These are phyloP conservation scores for Salmo trutta DNA, from an alignment of 2,797 vertebrate genomes.

Conservation along the genomic window DNA sequence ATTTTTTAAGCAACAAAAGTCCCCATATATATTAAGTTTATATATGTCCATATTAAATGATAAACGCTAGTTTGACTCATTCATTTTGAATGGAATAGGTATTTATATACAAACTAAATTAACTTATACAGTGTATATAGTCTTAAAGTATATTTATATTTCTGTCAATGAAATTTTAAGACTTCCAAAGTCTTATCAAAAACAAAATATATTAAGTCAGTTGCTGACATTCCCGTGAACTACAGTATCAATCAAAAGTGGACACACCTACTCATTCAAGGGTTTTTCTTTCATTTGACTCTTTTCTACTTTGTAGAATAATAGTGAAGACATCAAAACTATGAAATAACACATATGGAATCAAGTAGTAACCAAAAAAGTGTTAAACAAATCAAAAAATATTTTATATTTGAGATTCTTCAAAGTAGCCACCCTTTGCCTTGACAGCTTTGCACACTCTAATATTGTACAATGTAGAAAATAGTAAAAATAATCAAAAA, in stretches of 20 bases:
- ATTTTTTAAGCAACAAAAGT: slow-evolving; percentile 59
- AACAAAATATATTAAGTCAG: slow-evolving; percentile 59
- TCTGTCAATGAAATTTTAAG: slow-evolving; percentile 60
- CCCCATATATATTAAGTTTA: slow-evolving; percentile 35
- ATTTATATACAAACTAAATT: slow-evolving; percentile 70
- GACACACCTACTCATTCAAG: no score
- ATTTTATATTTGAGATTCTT: no score
- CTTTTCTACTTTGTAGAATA: no score
- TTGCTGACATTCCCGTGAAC: slow-evolving; percentile 60
- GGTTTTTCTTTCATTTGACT: no score
- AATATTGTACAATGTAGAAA: no score
- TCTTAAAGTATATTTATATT: slow-evolving; percentile 51
- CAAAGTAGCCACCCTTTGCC: no score
- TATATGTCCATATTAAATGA: slow-evolving; percentile 55
- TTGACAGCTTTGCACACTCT: no score
- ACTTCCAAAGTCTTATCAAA: slow-evolving; percentile 65
- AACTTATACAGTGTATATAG: slow-evolving; percentile 50
- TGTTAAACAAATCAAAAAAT: no score
- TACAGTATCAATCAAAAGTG: background rate
- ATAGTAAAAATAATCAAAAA: no score
- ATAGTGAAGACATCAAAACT: no score
- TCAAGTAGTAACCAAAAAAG: no score
- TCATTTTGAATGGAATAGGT: slow-evolving; percentile 58
- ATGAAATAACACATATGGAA: no score
- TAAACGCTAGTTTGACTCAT: slow-evolving; percentile 58